Evolutionary conservation across 1,140 invertebrate species (phyloP), one percentile per base, ranked within the genome.

Genomic region (Drosophila pruinosa): DNA sequence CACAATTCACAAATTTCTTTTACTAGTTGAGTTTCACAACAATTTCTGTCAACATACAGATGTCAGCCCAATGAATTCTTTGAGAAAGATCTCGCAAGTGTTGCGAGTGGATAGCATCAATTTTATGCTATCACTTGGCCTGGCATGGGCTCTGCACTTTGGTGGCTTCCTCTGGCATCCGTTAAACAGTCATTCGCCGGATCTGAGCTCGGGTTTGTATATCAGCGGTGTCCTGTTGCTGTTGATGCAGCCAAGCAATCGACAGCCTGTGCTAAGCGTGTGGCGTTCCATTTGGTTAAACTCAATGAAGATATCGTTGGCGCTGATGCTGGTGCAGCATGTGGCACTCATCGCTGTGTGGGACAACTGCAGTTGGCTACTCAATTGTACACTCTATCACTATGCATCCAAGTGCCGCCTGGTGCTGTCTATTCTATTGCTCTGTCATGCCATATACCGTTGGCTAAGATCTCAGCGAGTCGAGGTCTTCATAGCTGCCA

Each of bases 301-400:
- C 15, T 62, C 57, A 4, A 0, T 69, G 26, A 62, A 62, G 28
- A 69, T 69, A 31, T 31, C 26, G 6, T 0, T 62, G n/a, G 4
- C 57, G 8, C 21, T 69, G 57, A n/a, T 69, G 57, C 8, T 69
- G 47, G 14, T 69, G 26, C 65, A 69, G 8, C 57, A 62, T 53
- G 47, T 69, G 14, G 65, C 47, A 1, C 38, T 69, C 4, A 12
- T 34, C 26, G 8, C 10, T 2, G 4, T 69, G 5, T 69, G 65
- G 65, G 65, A 69, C 17, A 43, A 17, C 7, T 45, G n/a, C 21
- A 26, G 28, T 14, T 69, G 57, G 57, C 4, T 45, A 1, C 19
- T 69, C 26, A 41, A 53, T 19, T 52, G 10, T 3, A 61, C 38
- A 0, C 36, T 45, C 1, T 17, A 10, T 8, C 15, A 19, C 2